Percentiles rank a stretch among this genome's conserved stretches.
phyloP scores from a whole-genome alignment of 1,140 invertebrate species.

The Sycophila sp. region DNA sequence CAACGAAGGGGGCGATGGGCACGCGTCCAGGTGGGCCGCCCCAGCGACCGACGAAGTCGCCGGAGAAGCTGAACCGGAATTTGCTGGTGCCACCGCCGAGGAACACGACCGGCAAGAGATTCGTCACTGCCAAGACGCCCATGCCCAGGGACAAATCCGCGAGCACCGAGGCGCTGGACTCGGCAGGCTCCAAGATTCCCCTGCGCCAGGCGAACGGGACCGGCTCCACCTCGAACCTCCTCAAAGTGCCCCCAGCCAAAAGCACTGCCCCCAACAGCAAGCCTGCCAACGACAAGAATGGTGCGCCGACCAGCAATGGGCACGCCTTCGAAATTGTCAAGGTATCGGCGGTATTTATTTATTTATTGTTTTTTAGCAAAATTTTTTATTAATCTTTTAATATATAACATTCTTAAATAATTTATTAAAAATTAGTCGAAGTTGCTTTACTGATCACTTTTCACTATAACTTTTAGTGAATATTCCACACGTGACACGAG shows the following conservation, averaged over 20 bases:
- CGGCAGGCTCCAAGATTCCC: conserved; percentile 58
- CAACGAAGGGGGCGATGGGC: background rate
- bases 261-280: too few relatives aligned
- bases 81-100: conserved; percentile 15
- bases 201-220: conserved; percentile 35
- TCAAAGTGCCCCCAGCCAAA: conserved; percentile 11
- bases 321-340: background rate
- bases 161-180: conserved; percentile 42
- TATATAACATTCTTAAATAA: too few relatives aligned
- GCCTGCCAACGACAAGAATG: too few relatives aligned
- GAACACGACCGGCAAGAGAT: conserved; percentile 2
- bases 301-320: too few relatives aligned
- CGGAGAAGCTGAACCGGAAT: conserved; percentile 5
- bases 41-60: conserved; percentile 7
- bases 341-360: background rate
- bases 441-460: too few relatives aligned
- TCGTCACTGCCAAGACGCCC: conserved; percentile 30
- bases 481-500: too few relatives aligned
- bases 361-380: background rate
- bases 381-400: too few relatives aligned
- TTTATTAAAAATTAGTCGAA: too few relatives aligned
- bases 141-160: conserved; percentile 8
- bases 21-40: background rate
- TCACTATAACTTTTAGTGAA: too few relatives aligned
- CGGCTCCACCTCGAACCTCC: background rate